Conservation (phyloP, 1,140 invertebrate species). For the Diabrotica undecimpunctata region DNA sequence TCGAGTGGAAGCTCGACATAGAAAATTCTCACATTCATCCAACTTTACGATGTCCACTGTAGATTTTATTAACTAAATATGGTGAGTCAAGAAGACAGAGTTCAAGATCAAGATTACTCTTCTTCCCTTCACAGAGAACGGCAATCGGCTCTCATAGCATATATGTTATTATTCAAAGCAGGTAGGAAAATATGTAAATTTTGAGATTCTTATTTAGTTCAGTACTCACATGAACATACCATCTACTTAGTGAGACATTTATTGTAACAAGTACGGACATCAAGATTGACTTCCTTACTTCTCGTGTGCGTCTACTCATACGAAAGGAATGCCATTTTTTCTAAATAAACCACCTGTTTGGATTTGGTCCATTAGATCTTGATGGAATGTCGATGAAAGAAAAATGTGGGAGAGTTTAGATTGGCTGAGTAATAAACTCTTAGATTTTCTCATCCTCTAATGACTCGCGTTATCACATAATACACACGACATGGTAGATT, state of each 20-base stretch:
- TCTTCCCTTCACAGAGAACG: not conserved
- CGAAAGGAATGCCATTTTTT: not conserved
- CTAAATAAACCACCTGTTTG: not conserved
- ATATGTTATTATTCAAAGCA: slow-evolving; percentile 21
- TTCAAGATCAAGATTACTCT: slow-evolving; percentile 2
- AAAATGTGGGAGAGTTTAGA: too few relatives aligned
- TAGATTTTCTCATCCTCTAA: too few relatives aligned
- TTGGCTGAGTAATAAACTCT: too few relatives aligned
- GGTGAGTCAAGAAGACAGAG: not conserved
- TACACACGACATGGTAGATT: too few relatives aligned
- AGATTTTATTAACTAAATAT: slow-evolving; percentile 1
- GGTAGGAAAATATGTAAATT: slow-evolving; percentile 23
- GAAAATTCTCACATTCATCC: too few relatives aligned
- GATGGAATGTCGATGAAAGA: not conserved
- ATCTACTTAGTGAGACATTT: slow-evolving; percentile 23
- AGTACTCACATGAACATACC: slow-evolving; percentile 17
- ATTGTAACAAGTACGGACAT: slow-evolving; percentile 17
- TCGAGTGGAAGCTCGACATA: too few relatives aligned
- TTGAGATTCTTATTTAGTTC: slow-evolving; percentile 18
- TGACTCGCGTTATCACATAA: too few relatives aligned
- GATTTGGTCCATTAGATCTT: not conserved
- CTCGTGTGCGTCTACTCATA: not conserved
- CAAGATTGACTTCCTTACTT: slow-evolving; percentile 18
- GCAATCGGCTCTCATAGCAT: slow-evolving; percentile 9
- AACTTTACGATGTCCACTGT: not conserved